These are phyloP conservation scores for Bothrops jararaca DNA, from an alignment of 2,113 vertebrate species.

Conservation along the genomic window DNA sequence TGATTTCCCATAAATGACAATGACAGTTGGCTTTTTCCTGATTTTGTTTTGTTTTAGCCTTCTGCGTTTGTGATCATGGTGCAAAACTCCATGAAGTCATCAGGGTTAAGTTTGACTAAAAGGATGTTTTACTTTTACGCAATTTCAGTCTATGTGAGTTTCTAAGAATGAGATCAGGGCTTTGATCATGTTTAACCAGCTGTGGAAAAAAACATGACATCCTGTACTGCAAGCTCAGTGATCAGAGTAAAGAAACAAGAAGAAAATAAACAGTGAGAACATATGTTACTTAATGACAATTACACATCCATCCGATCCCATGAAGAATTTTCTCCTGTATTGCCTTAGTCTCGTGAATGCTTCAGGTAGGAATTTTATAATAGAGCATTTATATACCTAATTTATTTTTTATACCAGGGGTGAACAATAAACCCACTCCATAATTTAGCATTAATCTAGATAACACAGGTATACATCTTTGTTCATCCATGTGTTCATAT, in stretches of 20 bases:
- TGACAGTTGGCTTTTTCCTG: neutral
- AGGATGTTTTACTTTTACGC: neutral
- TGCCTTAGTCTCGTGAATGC: conserved; percentile 15
- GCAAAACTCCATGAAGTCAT: neutral
- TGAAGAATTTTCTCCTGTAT: neutral
- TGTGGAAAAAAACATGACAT: neutral
- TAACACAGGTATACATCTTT: neutral
- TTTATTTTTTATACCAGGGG: neutral
- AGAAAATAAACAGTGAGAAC: neutral
- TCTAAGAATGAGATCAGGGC: neutral
- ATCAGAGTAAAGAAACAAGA: conserved; percentile 22
- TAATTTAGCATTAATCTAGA: neutral
- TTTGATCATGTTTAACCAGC: conserved; percentile 9
- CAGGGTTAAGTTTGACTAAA: neutral
- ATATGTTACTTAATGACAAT: neutral
- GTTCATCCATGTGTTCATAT: neutral
- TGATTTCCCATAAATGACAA: conserved; percentile 1
- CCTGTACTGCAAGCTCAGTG: neutral
- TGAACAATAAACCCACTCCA: neutral
- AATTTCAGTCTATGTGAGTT: neutral
- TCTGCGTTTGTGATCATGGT: neutral
- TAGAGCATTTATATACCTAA: neutral
- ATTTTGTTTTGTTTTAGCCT: neutral
- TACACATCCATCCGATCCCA: neutral
- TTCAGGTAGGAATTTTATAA: neutral